These are phyloP conservation scores for Metopia argyrocephala DNA, from an alignment of 2,888 invertebrate species.

Conservation along the genomic window DNA sequence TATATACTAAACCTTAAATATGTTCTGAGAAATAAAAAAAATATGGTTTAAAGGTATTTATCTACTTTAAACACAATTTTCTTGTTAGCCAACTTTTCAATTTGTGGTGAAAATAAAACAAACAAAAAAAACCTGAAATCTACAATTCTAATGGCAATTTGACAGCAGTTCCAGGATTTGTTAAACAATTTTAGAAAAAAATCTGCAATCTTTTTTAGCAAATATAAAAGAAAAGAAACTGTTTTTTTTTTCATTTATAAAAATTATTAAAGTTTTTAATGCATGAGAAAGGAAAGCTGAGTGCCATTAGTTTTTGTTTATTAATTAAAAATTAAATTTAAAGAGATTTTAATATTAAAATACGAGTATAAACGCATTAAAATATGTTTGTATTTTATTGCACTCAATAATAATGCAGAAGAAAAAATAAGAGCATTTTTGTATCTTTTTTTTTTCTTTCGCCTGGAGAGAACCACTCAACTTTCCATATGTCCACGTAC, in stretches of 20 bases:
- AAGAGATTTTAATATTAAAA: not conserved
- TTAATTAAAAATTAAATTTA: not conserved
- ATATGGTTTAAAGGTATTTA: constrained; percentile 19
- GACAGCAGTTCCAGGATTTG: not conserved
- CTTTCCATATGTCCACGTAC: too few species aligned
- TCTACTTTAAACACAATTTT: not conserved
- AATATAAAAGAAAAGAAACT: too few species aligned
- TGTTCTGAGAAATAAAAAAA: not conserved
- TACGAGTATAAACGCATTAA: not conserved
- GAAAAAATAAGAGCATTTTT: constrained; percentile 13
- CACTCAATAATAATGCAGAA: too few species aligned
- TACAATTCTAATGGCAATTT: constrained; percentile 20
- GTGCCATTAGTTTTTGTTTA: too few species aligned
- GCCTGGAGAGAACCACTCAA: too few species aligned
- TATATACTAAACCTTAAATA: constrained; percentile 5
- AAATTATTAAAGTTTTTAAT: too few species aligned
- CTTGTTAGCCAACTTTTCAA: not conserved
- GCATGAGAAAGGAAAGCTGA: too few species aligned
- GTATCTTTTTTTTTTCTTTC: not conserved
- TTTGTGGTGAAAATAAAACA: not conserved
- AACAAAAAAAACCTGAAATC: constrained; percentile 13
- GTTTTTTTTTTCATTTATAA: too few species aligned
- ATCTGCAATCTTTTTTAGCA: too few species aligned
- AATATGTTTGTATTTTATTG: not conserved
- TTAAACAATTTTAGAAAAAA: not conserved